Evolutionary conservation across 1,140 invertebrate genomes (phyloP), one percentile per base, ranked within the genome.

Genomic region (Monochamus saltuarius): DNA sequence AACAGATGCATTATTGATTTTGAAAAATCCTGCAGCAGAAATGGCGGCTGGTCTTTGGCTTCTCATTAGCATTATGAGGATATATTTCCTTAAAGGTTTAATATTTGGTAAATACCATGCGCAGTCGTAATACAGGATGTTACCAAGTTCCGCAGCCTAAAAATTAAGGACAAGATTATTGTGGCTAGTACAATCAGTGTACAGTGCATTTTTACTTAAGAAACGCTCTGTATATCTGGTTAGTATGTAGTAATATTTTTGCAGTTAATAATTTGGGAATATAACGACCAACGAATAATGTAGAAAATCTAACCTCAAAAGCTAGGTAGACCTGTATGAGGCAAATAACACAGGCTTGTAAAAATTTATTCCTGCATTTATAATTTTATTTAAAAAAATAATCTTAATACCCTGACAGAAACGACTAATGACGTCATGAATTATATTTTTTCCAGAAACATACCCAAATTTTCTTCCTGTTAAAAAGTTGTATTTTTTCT

Each of bases 61-160:
- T n/a, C 37, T 19, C 8, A 36, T 17, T 55, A 55, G 42, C 52
- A 55, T 55, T 7, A 42, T 42, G 14, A 14, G 19, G n/a, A 55
- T 11, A 22, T 38, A 14, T 42, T 55, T 55, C 8, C 52, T 40
- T 4, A 39, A 19, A 2, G 52, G 39, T 55, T 42, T 29, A 14
- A 55, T 43, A 34, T 55, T 55, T 17, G 52, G 52, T 14, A 55
- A 35, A 14, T 55, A 55, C 52, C 52, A 55, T 8, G 42, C 38
- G 19, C 52, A 55, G n/a, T 55, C 38, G 16, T 55, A 55, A 35
- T 42, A 55, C 9, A 40, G 38, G 34, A 40, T 42, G 16, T 55
- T 55, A 9, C 38, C 39, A 3, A 55, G 17, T 42, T 55, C 38
- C 43, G 42, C 35, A 16, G 52, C 52, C 52, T 55, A 16, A 17